These are phyloP conservation scores for Corynorhinus townsendii DNA, from an alignment of 2,113 vertebrate genomes.

Conservation along the genomic window DNA sequence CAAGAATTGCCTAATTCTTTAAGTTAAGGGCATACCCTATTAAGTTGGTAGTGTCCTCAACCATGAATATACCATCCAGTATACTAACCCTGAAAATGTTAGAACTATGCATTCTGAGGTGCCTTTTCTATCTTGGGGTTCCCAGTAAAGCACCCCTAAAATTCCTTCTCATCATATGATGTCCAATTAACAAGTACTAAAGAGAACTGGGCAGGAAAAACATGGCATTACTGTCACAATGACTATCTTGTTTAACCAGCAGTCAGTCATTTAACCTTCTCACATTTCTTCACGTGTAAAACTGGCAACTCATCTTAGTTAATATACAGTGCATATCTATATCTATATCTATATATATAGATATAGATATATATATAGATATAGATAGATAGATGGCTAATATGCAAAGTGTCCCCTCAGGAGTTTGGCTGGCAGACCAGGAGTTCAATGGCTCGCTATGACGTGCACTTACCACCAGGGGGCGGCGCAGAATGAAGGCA, in stretches of 20 bases:
- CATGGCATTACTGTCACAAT: accelerated
- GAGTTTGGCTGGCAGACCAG: too few relatives aligned
- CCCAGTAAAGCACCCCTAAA: not conserved
- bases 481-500: too few relatives aligned
- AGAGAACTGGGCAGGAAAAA: not conserved
- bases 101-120: not conserved
- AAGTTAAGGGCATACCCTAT: not conserved
- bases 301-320: not conserved
- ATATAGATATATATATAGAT: too few relatives aligned
- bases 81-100: not conserved
- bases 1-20: not conserved
- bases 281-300: not conserved
- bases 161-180: not conserved
- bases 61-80: not conserved
- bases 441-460: too few relatives aligned
- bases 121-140: not conserved
- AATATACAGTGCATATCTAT: not conserved
- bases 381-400: too few relatives aligned
- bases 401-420: too few relatives aligned
- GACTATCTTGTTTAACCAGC: accelerated
- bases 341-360: too few relatives aligned
- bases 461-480: too few relatives aligned
- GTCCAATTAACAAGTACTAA: not conserved
- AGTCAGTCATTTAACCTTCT: not conserved
- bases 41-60: not conserved